Base-by-base conservation (phyloP, 2,888 invertebrate species). In the Eristalis arbustorum region DNA sequence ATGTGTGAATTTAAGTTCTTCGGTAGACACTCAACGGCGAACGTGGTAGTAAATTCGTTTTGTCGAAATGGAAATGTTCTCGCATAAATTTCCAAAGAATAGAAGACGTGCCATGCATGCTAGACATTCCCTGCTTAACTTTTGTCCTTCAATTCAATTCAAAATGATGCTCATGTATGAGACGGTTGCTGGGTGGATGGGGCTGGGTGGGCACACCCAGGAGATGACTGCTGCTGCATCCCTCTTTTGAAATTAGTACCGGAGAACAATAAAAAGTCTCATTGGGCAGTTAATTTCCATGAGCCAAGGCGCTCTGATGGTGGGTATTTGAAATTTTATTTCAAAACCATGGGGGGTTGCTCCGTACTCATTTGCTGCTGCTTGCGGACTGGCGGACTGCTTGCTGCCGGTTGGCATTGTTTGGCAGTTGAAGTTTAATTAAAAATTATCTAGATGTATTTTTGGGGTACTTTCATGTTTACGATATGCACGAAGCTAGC, bases 1-100 rank as follows among this genome's bases (percentile, higher is more conserved):
- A 79, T 79, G 61, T 72, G 79, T 72, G 72, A 79, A 72, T 66
- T 79, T 72, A 71, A 77, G 57, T 72, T 79, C 42, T 66, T 49
- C 68, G 23, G 11, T 56, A 68, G 49, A 40, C 57, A 74, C 59
- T 61, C 28, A 14, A 69, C 40, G 67, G 59, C 59, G 64, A 79
- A 80, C 62, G 67, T 84, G 73, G 76, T 64, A 73, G 81, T 81
- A 85, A 81, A 85, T 81, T 81, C 59, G 73, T 81, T 77, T 81
- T 73, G 69, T 73, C 57, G 76, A 73, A 85, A 85, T 85, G 68
- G 73, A 85, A 81, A 77, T 85, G 76, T 73, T 81, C 80, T 85
- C 85, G 73, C 85, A 81, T 85, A 81, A 85, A 85, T 85, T 77
- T 81, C 31, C 69, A 57, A 85, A 81, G 76, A 81, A 73, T 81